A percentile compares a stretch with the other conserved stretches of the same genome.
Conservation (phyloP, 2,113 vertebrate genomes). For the Entomyzon cyanotis region DNA sequence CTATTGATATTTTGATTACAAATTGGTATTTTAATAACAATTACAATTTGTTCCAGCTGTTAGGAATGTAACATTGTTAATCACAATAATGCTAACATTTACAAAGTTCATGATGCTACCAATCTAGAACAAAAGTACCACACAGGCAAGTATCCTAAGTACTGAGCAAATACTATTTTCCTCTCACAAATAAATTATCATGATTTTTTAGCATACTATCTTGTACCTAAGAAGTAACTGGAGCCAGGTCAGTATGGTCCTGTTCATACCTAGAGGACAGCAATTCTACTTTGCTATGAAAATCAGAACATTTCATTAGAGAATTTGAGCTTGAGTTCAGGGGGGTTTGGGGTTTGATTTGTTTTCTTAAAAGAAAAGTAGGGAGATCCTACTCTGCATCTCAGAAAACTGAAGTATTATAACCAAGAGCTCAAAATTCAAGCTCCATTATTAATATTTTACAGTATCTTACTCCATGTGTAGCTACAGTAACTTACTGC, state of each 20-base stretch:
- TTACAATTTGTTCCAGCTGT: background rate
- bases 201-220: background rate
- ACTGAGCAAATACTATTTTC: background rate
- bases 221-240: background rate
- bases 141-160: background rate
- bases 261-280: background rate
- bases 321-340: background rate
- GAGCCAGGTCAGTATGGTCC: background rate
- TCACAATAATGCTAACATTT: background rate
- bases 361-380: background rate
- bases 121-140: background rate
- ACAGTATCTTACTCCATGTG: background rate
- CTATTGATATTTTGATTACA: background rate
- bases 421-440: background rate
- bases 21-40: no score
- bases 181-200: background rate
- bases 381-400: background rate
- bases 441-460: background rate
- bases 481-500: background rate
- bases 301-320: background rate
- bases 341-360: accelerated
- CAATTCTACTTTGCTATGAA: background rate
- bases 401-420: background rate
- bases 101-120: background rate
- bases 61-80: background rate